Evolutionary conservation across 2,888 invertebrate species (phyloP).

Genomic region (Noctuana brunneofusca): DNA sequence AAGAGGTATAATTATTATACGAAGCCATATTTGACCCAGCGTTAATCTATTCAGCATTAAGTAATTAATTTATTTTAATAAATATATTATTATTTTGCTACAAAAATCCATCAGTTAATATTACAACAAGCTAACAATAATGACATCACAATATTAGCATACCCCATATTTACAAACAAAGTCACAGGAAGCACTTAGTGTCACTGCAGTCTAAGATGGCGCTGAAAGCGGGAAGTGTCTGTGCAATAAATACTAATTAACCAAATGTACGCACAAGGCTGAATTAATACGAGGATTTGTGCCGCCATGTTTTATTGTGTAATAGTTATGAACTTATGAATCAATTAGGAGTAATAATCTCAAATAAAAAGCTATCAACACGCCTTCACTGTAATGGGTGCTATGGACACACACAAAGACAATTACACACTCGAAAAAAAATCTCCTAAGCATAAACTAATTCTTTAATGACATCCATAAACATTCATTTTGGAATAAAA

Average conservation of each 20-base stretch:
- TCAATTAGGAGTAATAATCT: not conserved
- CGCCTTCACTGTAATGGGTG: too few relatives aligned
- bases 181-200: conserved; percentile 25
- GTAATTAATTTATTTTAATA: not conserved
- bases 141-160: conserved; percentile 3
- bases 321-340: conserved; percentile 37
- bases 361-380: not conserved
- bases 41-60: too few relatives aligned
- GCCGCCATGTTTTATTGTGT: conserved; percentile 40
- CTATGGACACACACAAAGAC: too few relatives aligned
- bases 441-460: too few relatives aligned
- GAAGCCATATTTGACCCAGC: too few relatives aligned
- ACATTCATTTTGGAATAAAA: too few relatives aligned
- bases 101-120: not conserved
- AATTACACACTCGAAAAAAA: too few relatives aligned
- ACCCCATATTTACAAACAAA: conserved; percentile 2
- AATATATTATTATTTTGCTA: not conserved
- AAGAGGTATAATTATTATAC: too few relatives aligned
- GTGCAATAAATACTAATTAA: conserved; percentile 62
- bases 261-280: conserved; percentile 70
- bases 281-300: conserved; percentile 68
- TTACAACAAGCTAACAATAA: not conserved
- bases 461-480: too few relatives aligned
- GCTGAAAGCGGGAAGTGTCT: conserved; percentile 42
- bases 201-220: conserved; percentile 36